Percentiles rank a stretch among this genome's conserved stretches.
Evolutionary conservation across 35 echinoderm and acorn worm species (phyloP).

Genomic region (Patiria miniata): DNA sequence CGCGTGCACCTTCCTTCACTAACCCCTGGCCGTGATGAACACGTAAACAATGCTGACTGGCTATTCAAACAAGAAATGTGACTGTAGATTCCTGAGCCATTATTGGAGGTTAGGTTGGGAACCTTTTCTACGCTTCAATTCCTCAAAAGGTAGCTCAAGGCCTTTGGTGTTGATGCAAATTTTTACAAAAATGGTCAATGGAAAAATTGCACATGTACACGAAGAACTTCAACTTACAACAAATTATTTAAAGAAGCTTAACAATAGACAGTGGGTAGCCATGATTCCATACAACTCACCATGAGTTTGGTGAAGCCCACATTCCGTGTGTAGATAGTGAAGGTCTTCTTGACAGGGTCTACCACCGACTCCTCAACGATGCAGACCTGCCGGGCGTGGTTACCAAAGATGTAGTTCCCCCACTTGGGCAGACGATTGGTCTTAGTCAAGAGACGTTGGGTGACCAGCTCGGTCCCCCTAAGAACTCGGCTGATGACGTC

Average conservation of each 20-base stretch:
- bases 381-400: conserved; percentile 62
- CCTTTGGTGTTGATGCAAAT: no score
- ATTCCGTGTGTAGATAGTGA: conserved; percentile 94
- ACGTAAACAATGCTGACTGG: no score
- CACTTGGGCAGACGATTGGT: conserved; percentile 90
- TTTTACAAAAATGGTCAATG: no score
- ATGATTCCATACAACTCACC: conserved; percentile 51
- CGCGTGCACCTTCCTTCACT: no score
- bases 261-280: neutral
- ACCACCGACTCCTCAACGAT: conserved; percentile 87
- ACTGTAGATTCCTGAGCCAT: no score
- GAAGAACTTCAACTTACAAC: no score
- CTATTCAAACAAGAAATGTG: no score
- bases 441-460: conserved; percentile 75
- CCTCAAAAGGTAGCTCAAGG: no score
- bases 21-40: no score
- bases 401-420: conserved; percentile 81
- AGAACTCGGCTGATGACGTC: conserved; percentile 68
- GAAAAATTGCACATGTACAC: no score
- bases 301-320: conserved; percentile 88
- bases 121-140: no score
- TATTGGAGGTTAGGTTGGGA: no score
- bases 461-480: conserved; percentile 55
- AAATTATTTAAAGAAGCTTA: neutral
- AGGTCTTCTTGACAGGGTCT: conserved; percentile 67